Percentiles rank a stretch among this genome's conserved stretches.
Evolutionary conservation across 53 echinoderm and acorn worm genomes (phyloP).

Genomic region (Glandiceps talaboti): DNA sequence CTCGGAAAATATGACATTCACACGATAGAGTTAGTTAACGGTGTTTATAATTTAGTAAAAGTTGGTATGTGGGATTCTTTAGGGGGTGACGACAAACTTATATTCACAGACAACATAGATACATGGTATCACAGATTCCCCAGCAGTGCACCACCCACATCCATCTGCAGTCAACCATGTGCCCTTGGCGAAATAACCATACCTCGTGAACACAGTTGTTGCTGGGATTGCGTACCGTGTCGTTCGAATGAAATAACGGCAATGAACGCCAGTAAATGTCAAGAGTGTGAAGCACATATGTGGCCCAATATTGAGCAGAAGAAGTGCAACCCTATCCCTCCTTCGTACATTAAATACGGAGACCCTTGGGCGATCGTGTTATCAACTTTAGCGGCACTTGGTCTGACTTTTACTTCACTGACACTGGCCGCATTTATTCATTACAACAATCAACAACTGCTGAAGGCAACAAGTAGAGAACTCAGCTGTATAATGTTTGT

Average conservation of each 20-base stretch:
- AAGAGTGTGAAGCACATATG: neutral
- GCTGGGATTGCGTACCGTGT: conserved; percentile 81
- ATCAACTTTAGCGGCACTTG: neutral
- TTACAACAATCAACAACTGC: neutral
- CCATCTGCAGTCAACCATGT: conserved; percentile 61
- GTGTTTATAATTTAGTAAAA: neutral
- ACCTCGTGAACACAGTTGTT: conserved; percentile 41
- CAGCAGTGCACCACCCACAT: conserved; percentile 8
- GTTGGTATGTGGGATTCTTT: neutral
- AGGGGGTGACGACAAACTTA: neutral
- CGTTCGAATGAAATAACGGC: neutral
- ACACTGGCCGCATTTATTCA: neutral
- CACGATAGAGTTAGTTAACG: conserved; percentile 1
- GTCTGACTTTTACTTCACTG: neutral
- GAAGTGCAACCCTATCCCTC: conserved; percentile 8
- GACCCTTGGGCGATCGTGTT: neutral
- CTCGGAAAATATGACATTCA: conserved; percentile 17
- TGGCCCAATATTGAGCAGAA: neutral
- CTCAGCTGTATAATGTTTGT: conserved; percentile 40
- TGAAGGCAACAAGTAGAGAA: neutral
- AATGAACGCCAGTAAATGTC: neutral
- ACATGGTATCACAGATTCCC: neutral
- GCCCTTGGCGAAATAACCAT: conserved; percentile 41
- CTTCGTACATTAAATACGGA: neutral
- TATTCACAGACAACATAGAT: neutral